Conservation (phyloP, 2,797 vertebrate genomes). For the Lithobates sylvaticus region DNA sequence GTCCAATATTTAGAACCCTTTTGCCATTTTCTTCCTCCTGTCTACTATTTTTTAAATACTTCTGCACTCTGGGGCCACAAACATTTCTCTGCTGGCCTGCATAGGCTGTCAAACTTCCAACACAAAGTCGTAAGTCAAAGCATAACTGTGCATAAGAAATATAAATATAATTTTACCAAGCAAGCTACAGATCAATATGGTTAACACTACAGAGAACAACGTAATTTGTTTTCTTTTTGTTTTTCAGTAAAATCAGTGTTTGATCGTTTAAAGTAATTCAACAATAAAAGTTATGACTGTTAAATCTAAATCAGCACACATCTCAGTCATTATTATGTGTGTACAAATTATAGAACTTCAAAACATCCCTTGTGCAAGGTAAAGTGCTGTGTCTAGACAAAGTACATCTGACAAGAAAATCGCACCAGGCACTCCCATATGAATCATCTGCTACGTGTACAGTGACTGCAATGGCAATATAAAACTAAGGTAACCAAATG, state of each 20-base stretch:
- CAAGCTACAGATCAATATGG: neutral
- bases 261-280: neutral
- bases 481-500: neutral
- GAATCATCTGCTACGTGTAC: constrained; percentile 16
- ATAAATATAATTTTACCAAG: neutral
- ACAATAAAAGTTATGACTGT: neutral
- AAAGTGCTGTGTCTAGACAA: neutral
- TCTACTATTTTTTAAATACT: no score
- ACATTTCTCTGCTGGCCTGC: no score
- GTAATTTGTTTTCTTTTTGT: no score
- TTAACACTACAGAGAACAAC: neutral
- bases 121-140: no score
- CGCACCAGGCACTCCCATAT: constrained; percentile 14
- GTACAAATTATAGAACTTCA: neutral
- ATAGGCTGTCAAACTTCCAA: no score
- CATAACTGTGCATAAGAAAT: no score
- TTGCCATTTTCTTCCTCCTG: no score
- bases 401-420: constrained; percentile 6
- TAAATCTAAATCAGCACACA: neutral
- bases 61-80: no score
- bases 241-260: neutral
- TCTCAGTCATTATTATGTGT: neutral
- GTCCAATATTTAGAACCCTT: no score
- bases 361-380: neutral
- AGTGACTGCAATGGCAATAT: neutral